Evolutionary conservation across 2,113 vertebrate genomes (phyloP), one percentile per base, ranked within the genome.

Genomic region (Carettochelys insculpta): DNA sequence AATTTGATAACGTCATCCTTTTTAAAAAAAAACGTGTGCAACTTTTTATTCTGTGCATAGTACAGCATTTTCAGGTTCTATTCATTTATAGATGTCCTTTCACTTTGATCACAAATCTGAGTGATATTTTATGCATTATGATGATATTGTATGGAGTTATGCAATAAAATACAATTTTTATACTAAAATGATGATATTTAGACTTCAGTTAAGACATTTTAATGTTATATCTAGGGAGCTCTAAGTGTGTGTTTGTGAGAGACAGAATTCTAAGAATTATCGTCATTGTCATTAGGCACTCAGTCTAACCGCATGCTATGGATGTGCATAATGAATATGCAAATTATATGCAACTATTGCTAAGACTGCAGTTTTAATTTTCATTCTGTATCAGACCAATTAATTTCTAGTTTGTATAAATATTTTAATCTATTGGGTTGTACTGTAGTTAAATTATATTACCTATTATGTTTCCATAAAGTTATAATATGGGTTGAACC

Each of bases 401-500:
- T 97, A 97, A 97, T 97, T 85, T 94, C 94, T 80, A 97, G 95
- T 97, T 98, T 98, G 53, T 81, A 97, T 96, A 96, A 96, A 96
- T 96, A 81, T 92, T 93, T 97, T 89, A 90, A 95, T 96, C 77
- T 95, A 25, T 84, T 94, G 82, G 80, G 78, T 82, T 90, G 14
- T 19, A 47, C 29, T 95, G 25, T 83, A 82, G 65, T 94, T 96
- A 94, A 78, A 95, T 82, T 94, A 73, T 82, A 89, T 96, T 97
- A 94, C 47, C 92, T 77, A 94, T 95, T 85, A 84, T n/a, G 25
- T 61, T 95, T 94, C 68, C 38, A 19, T n/a, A n/a, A n/a, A n/a
- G n/a, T n/a, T n/a, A n/a, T n/a, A n/a, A n/a, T n/a, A n/a, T n/a
- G n/a, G n/a, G n/a, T n/a, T n/a, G n/a, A n/a, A n/a, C n/a, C n/a